Evolutionary conservation across 53 echinoderm and acorn worm species (phyloP).

Genomic region (Holothuria scabra): DNA sequence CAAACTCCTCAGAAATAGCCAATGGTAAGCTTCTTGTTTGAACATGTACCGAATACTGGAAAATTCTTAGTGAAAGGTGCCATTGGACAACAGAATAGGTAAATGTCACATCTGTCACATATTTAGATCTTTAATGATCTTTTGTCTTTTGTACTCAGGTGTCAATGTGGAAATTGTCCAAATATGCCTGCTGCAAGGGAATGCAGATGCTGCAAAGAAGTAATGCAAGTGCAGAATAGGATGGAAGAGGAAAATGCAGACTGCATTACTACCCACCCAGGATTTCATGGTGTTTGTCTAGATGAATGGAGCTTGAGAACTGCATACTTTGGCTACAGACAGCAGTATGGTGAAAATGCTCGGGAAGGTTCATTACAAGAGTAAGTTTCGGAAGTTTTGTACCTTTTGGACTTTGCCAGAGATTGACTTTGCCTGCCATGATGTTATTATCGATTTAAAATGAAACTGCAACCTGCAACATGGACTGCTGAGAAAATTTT

Average conservation of each 20-base stretch:
- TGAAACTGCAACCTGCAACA: too few species aligned
- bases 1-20: neutral
- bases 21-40: neutral
- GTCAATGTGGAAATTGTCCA: neutral
- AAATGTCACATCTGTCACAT: neutral
- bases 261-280: conserved; percentile 11
- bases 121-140: neutral
- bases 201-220: conserved; percentile 15
- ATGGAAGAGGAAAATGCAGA: conserved; percentile 12
- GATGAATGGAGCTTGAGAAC: neutral
- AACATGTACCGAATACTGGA: neutral
- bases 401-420: too few species aligned
- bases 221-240: neutral
- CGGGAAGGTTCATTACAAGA: neutral
- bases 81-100: neutral
- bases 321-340: neutral
- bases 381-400: conserved; percentile 15
- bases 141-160: neutral
- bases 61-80: neutral
- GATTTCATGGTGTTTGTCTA: conserved; percentile 1
- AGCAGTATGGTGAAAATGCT: conserved; percentile 7
- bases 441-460: too few species aligned
- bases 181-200: neutral
- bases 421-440: too few species aligned
- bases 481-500: too few species aligned